These are phyloP conservation scores for Watsonalla cultraria DNA, from an alignment of 2,888 invertebrate species.

Conservation along the genomic window DNA sequence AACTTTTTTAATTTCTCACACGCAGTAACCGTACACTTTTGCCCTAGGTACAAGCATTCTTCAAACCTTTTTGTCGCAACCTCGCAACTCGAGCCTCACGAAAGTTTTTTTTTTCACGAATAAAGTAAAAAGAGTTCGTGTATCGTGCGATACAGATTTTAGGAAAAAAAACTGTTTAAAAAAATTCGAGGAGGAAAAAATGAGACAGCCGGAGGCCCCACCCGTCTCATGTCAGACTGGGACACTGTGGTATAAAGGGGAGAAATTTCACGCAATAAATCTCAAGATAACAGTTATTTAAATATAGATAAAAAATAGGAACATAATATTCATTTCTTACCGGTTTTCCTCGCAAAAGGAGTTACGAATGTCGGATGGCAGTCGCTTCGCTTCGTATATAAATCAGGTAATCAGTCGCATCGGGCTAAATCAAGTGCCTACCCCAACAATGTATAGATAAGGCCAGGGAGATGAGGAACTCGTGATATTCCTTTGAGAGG, in stretches of 20 bases:
- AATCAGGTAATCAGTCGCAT: too few species aligned
- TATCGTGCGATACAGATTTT: constrained; percentile 69
- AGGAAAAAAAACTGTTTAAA: constrained; percentile 43
- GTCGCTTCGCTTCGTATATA: too few species aligned
- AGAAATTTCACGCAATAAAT: constrained; percentile 26
- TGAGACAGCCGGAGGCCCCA: constrained; percentile 39
- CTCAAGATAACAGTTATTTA: background rate
- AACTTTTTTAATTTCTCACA: too few species aligned
- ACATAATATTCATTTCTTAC: too few species aligned
- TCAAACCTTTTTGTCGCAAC: constrained; percentile 5
- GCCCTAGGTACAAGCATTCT: background rate
- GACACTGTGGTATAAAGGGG: constrained; percentile 19
- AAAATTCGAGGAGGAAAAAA: constrained; percentile 37
- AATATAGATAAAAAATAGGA: too few species aligned
- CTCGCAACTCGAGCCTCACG: constrained; percentile 11
- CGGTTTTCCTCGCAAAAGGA: too few species aligned
- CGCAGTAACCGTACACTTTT: background rate
- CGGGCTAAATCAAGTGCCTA: too few species aligned
- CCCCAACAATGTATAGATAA: too few species aligned
- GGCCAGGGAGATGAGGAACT: too few species aligned
- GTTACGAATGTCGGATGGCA: too few species aligned
- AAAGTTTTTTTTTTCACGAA: constrained; percentile 31
- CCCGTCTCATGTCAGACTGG: constrained; percentile 50
- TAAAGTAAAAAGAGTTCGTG: constrained; percentile 46
- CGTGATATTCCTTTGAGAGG: too few species aligned